These are phyloP conservation scores for Corapipo altera DNA, from an alignment of 2,113 vertebrate species.

Conservation along the genomic window DNA sequence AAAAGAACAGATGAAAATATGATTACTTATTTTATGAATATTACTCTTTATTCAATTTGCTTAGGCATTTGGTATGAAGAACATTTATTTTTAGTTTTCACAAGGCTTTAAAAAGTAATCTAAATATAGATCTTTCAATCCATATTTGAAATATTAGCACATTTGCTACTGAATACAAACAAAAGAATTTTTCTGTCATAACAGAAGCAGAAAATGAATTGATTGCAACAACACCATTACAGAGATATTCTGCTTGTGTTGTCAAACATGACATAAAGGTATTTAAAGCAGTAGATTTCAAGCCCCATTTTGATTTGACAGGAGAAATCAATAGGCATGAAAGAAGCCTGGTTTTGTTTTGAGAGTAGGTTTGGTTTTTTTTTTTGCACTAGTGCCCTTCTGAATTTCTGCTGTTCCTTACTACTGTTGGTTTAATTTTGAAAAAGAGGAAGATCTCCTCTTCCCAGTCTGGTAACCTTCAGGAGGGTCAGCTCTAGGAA, in stretches of 20 bases:
- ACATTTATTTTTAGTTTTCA: background rate
- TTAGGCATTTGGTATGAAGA: background rate
- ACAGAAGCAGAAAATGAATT: background rate
- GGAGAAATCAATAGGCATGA: background rate
- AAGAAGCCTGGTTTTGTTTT: background rate
- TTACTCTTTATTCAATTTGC: background rate
- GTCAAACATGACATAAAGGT: background rate
- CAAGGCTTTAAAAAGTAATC: background rate
- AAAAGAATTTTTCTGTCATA: background rate
- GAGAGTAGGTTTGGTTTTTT: background rate
- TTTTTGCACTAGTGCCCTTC: background rate
- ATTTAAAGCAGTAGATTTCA: background rate
- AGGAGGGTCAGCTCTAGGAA: fast-evolving
- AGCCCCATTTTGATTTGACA: background rate
- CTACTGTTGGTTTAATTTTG: background rate
- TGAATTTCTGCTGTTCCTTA: background rate
- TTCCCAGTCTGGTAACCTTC: background rate
- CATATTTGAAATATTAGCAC: background rate
- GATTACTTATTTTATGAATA: background rate
- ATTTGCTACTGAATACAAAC: background rate
- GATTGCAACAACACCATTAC: background rate
- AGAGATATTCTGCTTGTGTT: background rate
- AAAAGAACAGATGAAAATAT: background rate
- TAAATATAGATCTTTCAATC: background rate
- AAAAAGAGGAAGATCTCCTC: background rate